phyloP scores from a whole-genome alignment of 1,140 invertebrate genomes.

The Sipha flava region DNA sequence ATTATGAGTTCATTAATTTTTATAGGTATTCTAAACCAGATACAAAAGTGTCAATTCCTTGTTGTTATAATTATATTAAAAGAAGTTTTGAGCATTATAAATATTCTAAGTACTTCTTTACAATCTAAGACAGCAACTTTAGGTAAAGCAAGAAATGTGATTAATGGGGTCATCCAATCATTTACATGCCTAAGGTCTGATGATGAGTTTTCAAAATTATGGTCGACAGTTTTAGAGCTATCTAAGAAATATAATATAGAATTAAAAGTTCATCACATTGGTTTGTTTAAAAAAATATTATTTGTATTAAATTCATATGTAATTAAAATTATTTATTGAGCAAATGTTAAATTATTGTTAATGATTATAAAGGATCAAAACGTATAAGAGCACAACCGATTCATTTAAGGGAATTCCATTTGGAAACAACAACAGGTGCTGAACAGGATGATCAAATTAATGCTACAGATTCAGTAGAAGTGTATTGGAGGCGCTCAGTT shows the following conservation, averaged over 20 bases:
- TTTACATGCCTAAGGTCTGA: background rate
- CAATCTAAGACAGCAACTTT: background rate
- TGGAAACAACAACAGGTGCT: background rate
- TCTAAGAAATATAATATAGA: background rate
- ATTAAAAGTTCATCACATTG: background rate
- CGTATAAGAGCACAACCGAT: background rate
- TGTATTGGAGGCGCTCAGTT: background rate
- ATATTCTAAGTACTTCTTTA: background rate
- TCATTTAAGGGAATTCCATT: background rate
- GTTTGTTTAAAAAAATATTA: background rate
- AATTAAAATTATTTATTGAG: background rate
- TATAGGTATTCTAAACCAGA: background rate
- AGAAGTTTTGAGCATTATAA: background rate
- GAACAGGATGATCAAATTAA: background rate
- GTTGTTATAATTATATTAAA: background rate
- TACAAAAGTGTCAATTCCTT: background rate
- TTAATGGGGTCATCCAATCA: background rate
- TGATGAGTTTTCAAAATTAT: background rate
- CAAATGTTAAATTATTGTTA: background rate
- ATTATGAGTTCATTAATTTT: background rate
- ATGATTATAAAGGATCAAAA: background rate
- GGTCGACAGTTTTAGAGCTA: background rate
- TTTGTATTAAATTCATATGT: background rate
- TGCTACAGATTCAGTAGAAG: background rate
- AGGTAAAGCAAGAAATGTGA: background rate